A percentile compares a stretch with the other conserved stretches of the same genome.
Evolutionary conservation across 2,888 invertebrate genomes (phyloP).

Genomic region (Peribatodes rhomboidaria): DNA sequence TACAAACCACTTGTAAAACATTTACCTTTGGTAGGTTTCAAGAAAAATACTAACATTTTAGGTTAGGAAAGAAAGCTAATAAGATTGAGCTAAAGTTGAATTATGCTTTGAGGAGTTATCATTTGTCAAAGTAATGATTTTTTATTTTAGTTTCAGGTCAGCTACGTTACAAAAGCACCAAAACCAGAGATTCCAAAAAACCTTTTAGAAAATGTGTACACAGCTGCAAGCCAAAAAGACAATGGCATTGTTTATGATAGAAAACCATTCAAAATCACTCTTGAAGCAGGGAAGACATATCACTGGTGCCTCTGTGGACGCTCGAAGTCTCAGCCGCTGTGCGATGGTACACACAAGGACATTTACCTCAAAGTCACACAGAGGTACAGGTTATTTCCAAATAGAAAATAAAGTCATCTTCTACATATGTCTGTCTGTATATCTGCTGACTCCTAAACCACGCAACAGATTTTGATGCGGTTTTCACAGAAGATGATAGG

Average conservation of each 20-base stretch:
- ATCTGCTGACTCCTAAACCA: too few relatives aligned
- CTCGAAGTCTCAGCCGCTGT: slow-evolving; percentile 96
- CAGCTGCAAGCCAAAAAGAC: slow-evolving; percentile 87
- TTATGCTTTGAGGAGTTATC: too few relatives aligned
- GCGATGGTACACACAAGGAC: slow-evolving; percentile 96
- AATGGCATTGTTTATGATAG: slow-evolving; percentile 95
- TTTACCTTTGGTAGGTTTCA: slow-evolving; percentile 42
- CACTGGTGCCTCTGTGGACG: slow-evolving; percentile 98
- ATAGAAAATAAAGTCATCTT: too few relatives aligned
- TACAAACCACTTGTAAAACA: slow-evolving; percentile 32
- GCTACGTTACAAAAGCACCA: slow-evolving; percentile 72
- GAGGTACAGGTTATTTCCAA: slow-evolving; percentile 66
- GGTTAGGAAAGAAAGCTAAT: background rate
- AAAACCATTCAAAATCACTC: slow-evolving; percentile 93
- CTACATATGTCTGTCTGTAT: too few relatives aligned
- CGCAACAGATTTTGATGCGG: too few relatives aligned
- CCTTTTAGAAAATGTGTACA: slow-evolving; percentile 85
- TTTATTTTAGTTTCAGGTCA: slow-evolving; percentile 54
- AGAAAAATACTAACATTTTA: background rate
- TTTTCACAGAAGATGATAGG: too few relatives aligned
- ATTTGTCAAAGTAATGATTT: too few relatives aligned
- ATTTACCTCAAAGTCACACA: slow-evolving; percentile 90
- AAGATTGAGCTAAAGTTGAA: background rate
- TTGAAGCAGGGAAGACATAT: slow-evolving; percentile 92
- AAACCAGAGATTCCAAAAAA: slow-evolving; percentile 90